Evolutionary conservation across 2,888 invertebrate genomes (phyloP), one percentile per base, ranked within the genome.

Genomic region (Brachynemurus nebulosus): DNA sequence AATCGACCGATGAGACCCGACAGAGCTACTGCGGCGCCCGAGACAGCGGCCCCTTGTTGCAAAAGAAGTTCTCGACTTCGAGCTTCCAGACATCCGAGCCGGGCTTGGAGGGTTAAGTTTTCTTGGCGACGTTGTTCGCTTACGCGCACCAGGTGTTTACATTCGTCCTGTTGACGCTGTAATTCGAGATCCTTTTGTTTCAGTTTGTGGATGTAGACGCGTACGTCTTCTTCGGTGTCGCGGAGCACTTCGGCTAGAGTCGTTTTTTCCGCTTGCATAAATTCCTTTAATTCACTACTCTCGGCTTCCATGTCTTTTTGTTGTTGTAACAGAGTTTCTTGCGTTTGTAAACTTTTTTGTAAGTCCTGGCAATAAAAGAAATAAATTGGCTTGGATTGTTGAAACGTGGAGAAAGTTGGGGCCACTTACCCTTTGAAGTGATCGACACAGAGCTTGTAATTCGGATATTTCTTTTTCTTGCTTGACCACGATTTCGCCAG

Each of bases 241-340:
- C 78, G 76, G 35, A 90, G 67, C 1, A 86, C 80, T 57, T 89
- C 88, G 17, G 76, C 73, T 52, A 90, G 69, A 7, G 86, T 80
- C 4, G 76, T 73, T 55, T 89, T 89, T 65, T 91, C 90, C 8
- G 84, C 82, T 54, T 86, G 85, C 49, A 90, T 70, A 61, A 91
- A 91, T 58, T 90, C 89, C 59, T 88, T 86, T 66, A 90, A 70
- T 64, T 91, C 90, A 2, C 72, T 70, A 20, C 85, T 79, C 60
- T 90, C 90, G 16, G 73, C 74, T 61, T 90, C 88, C 18, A 81
- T 71, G 55, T 85, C 85, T 47, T 78, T 73, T 51, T 86, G 78
- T 51, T 88, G 81, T 50, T 80, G 78, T 45, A 82, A 66, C 37
- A 86, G 64, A 11, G 72, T 63, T 44, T 80, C 78, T 51, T 82